phyloP scores from a whole-genome alignment of 2,113 vertebrate genomes.

The Callopanchax toddi region DNA sequence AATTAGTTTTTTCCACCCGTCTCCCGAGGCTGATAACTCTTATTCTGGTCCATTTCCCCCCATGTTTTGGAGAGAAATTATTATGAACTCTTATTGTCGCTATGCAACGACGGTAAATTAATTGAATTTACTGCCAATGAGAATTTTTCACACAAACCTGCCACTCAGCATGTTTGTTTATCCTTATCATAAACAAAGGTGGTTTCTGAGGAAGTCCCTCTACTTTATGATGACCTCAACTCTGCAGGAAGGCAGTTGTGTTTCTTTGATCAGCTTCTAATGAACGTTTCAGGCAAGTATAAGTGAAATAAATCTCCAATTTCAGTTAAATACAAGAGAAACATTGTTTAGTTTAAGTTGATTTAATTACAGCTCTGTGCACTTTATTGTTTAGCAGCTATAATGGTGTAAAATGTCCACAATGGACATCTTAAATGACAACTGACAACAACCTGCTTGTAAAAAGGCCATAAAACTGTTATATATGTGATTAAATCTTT shows the following conservation, averaged over 20 bases:
- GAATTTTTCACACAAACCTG: background rate
- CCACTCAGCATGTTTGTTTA: background rate
- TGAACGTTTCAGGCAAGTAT: slow-evolving; percentile 14
- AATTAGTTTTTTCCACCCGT: slow-evolving; percentile 31
- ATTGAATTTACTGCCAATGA: background rate
- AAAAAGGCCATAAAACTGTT: background rate
- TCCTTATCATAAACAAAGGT: background rate
- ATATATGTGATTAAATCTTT: background rate
- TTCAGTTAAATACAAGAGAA: background rate
- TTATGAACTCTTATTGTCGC: background rate
- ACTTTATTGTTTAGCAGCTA: background rate
- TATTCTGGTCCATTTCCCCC: slow-evolving; percentile 13
- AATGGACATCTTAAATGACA: background rate
- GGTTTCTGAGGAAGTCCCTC: background rate
- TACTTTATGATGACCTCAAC: background rate
- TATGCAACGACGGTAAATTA: background rate
- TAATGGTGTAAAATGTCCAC: slow-evolving; percentile 25
- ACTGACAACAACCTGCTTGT: background rate
- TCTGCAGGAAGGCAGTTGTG: slow-evolving; percentile 33
- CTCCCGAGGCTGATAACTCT: slow-evolving; percentile 22
- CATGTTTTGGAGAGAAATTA: background rate
- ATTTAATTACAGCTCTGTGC: background rate
- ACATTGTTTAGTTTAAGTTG: background rate
- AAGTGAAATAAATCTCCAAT: background rate
- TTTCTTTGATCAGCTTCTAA: slow-evolving; percentile 49